These are phyloP conservation scores for Pherbina coryleti DNA, from an alignment of 2,888 invertebrate genomes.

Conservation along the genomic window DNA sequence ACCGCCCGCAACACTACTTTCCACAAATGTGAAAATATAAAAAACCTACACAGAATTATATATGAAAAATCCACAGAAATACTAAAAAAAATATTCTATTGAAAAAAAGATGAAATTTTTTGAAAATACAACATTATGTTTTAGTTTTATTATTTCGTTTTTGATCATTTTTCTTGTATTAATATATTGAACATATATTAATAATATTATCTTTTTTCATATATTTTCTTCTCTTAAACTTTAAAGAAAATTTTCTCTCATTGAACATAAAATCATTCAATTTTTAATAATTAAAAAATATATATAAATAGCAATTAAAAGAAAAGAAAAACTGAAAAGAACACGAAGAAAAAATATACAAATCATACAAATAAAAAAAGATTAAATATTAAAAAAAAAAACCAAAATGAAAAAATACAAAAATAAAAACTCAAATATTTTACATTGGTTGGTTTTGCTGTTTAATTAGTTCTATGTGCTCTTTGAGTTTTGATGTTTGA, in stretches of 20 bases:
- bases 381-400: slow-evolving; percentile 42
- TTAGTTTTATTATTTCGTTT: slow-evolving; percentile 56
- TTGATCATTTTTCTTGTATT: slow-evolving; percentile 52
- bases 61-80: slow-evolving; percentile 24
- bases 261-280: slow-evolving; percentile 46
- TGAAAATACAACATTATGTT: slow-evolving; percentile 55
- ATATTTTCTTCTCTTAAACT: slow-evolving; percentile 27
- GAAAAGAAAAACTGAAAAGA: slow-evolving; percentile 40
- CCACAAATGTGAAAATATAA: slow-evolving; percentile 27
- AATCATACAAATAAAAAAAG: slow-evolving; percentile 27
- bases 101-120: slow-evolving; percentile 53
- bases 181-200: slow-evolving; percentile 51
- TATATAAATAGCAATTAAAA: slow-evolving; percentile 45
- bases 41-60: slow-evolving; percentile 27
- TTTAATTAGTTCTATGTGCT: no score
- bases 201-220: slow-evolving; percentile 49
- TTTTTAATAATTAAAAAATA: slow-evolving; percentile 46
- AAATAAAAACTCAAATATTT: slow-evolving; percentile 38
- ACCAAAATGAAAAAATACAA: slow-evolving; percentile 40
- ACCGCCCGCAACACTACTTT: slow-evolving; percentile 23
- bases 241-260: slow-evolving; percentile 38
- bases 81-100: slow-evolving; percentile 50
- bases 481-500: no score
- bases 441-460: slow-evolving; percentile 9
- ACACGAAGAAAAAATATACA: slow-evolving; percentile 37